Conservation (phyloP, 2,113 vertebrate genomes). For the Pitta sordida region DNA sequence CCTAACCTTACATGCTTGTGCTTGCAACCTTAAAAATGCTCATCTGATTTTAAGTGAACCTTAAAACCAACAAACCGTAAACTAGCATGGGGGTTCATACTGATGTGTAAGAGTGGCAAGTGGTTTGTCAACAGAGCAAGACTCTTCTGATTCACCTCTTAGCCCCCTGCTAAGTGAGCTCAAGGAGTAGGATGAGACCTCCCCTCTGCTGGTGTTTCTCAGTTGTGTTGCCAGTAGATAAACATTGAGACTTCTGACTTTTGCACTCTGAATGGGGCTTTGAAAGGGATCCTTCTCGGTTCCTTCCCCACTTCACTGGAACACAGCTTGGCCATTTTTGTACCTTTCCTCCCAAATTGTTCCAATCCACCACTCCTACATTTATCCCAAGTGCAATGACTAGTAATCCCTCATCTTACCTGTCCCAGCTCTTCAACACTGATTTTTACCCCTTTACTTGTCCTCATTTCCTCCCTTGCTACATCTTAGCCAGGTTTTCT, state of each 20-base stretch:
- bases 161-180: accelerated
- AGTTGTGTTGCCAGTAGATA: neutral
- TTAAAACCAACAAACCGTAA: neutral
- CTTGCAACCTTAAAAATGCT: neutral
- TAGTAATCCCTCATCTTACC: neutral
- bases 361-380: neutral
- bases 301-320: neutral
- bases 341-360: neutral
- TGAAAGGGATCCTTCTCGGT: neutral
- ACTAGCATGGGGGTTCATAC: neutral
- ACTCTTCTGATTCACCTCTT: neutral
- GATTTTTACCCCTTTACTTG: neutral
- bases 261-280: neutral
- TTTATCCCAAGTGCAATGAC: neutral
- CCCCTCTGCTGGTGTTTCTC: neutral
- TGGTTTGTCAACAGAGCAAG: neutral
- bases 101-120: neutral
- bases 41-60: neutral
- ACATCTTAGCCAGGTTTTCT: neutral
- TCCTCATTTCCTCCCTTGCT: neutral
- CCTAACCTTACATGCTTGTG: neutral
- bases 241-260: neutral
- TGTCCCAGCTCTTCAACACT: neutral
- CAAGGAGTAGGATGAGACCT: neutral
- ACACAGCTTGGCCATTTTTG: neutral